phyloP scores from a whole-genome alignment of 2,113 vertebrate genomes.

The Cairina moschata region DNA sequence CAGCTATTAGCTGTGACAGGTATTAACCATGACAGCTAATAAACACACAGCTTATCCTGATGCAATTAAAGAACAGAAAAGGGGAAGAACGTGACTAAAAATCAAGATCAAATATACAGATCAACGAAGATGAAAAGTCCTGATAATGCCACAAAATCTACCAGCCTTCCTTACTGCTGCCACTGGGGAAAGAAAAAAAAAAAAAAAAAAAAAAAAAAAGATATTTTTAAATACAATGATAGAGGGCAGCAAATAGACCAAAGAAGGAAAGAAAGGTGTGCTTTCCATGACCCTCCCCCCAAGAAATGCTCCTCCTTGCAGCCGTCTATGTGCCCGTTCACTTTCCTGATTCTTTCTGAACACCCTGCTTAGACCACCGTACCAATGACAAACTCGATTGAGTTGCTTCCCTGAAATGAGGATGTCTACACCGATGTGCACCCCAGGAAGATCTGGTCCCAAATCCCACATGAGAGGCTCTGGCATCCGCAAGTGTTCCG shows the following conservation, averaged over 20 bases:
- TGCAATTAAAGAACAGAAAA: not conserved
- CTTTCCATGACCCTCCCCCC: not conserved
- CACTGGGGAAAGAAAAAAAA: not conserved
- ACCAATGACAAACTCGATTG: not conserved
- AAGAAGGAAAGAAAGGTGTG: not conserved
- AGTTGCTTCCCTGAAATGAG: not conserved
- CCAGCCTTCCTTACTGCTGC: not conserved
- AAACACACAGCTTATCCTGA: not conserved
- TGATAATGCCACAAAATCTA: not conserved
- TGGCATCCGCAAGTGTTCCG: not conserved
- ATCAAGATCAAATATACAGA: not conserved
- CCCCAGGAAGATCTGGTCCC: not conserved
- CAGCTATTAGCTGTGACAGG: not conserved
- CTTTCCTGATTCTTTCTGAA: not conserved
- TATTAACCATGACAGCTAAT: not conserved
- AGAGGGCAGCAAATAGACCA: not conserved
- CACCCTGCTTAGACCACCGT: not conserved
- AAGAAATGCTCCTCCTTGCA: not conserved
- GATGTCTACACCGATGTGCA: not conserved
- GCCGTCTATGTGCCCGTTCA: not conserved
- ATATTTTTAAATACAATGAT: not conserved
- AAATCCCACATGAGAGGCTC: not conserved
- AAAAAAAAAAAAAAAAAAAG: not conserved
- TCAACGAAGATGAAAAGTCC: not conserved
- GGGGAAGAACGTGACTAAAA: not conserved